A percentile compares a stretch with the other conserved stretches of the same genome.
Evolutionary conservation across 2,888 invertebrate genomes (phyloP).

Genomic region (Ophioninae sp.): DNA sequence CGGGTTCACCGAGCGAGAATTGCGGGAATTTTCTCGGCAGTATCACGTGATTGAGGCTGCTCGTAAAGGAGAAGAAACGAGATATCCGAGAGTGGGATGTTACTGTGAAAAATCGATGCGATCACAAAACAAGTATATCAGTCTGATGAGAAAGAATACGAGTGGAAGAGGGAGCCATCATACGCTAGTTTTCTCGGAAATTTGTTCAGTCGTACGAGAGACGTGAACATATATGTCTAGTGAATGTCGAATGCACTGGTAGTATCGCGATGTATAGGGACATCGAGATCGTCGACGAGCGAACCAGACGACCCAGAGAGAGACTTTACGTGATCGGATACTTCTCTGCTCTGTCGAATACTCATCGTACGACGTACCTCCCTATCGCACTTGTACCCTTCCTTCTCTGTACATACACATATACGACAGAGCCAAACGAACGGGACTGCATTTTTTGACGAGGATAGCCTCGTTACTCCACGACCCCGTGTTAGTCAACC

Average conservation of each 20-base stretch:
- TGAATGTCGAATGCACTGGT: slow-evolving; percentile 17
- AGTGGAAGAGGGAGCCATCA: slow-evolving; percentile 18
- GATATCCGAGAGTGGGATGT: slow-evolving; percentile 5
- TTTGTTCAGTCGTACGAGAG: slow-evolving; percentile 19
- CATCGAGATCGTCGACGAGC: slow-evolving; percentile 34
- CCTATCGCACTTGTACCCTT: slow-evolving; percentile 10
- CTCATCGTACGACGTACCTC: background rate
- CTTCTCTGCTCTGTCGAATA: slow-evolving; percentile 1
- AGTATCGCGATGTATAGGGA: slow-evolving; percentile 31
- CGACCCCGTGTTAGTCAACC: slow-evolving; percentile 50
- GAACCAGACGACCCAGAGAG: slow-evolving; percentile 18
- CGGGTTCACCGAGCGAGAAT: slow-evolving; percentile 52
- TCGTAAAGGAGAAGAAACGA: slow-evolving; percentile 1
- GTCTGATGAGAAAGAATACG: background rate
- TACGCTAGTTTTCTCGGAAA: slow-evolving; percentile 55
- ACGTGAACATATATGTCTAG: slow-evolving; percentile 1
- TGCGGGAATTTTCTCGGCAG: slow-evolving; percentile 36
- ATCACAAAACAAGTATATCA: slow-evolving; percentile 43
- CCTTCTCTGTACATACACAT: background rate
- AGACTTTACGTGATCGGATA: slow-evolving; percentile 27
- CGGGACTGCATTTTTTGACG: slow-evolving; percentile 52
- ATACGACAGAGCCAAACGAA: slow-evolving; percentile 37
- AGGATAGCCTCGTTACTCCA: slow-evolving; percentile 57
- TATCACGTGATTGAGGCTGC: slow-evolving; percentile 29
- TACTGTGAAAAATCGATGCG: slow-evolving; percentile 51